phyloP scores from a whole-genome alignment of 2,888 invertebrate genomes.

The Agonum fuliginosum region DNA sequence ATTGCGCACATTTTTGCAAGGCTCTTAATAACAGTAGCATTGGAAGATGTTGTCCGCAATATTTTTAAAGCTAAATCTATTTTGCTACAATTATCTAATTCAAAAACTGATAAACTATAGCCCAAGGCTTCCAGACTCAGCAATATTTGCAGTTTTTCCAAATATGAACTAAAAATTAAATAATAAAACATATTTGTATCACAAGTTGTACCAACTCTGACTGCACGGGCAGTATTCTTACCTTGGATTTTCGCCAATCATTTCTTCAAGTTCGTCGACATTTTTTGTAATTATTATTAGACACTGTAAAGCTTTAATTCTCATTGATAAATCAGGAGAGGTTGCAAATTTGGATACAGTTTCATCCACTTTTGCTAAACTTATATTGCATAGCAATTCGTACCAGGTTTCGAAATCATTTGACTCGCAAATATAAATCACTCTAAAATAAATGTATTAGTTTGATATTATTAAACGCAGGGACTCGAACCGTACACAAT shows the following conservation, averaged over 20 bases:
- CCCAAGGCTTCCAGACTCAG: constrained; percentile 30
- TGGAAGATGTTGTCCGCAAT: not conserved
- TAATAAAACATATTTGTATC: not conserved
- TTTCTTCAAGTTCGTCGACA: not conserved
- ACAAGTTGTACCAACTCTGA: not conserved
- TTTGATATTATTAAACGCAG: too few species aligned
- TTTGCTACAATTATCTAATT: constrained; percentile 45
- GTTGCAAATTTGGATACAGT: constrained; percentile 32
- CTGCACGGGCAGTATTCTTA: not conserved
- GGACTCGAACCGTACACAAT: too few species aligned
- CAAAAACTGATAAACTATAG: constrained; percentile 23
- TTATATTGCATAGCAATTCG: constrained; percentile 32
- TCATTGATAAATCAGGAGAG: constrained; percentile 34
- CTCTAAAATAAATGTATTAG: constrained; percentile 32
- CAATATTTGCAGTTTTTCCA: constrained; percentile 51
- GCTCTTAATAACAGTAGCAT: not conserved
- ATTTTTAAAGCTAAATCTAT: constrained; percentile 34
- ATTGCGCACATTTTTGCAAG: constrained; percentile 34
- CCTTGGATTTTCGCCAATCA: constrained; percentile 18
- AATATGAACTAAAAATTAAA: constrained; percentile 21
- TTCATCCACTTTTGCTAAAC: constrained; percentile 41
- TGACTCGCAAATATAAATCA: constrained; percentile 52
- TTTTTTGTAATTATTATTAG: constrained; percentile 13
- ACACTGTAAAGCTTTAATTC: constrained; percentile 41
- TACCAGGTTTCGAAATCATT: not conserved